Evolutionary conservation across 2,888 invertebrate genomes (phyloP).

Genomic region (Conchocele bisecta): DNA sequence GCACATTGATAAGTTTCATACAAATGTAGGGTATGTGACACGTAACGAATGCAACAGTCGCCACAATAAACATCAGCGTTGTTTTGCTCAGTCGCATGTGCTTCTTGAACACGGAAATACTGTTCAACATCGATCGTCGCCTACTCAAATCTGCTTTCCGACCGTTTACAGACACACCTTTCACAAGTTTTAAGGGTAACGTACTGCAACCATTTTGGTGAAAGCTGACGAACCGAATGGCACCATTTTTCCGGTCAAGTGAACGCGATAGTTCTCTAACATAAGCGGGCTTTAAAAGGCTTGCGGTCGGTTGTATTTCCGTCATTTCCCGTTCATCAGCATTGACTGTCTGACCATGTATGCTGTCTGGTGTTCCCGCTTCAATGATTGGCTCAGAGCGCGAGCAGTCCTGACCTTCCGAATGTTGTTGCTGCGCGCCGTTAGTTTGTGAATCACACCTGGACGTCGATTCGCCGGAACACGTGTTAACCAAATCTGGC

Average conservation of each 20-base stretch:
- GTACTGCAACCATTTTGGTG: slow-evolving; percentile 41
- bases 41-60: slow-evolving; percentile 46
- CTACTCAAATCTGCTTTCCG: too few species aligned
- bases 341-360: neutral
- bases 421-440: too few species aligned
- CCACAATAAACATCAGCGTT: slow-evolving; percentile 55
- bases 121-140: too few species aligned
- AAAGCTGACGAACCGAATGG: slow-evolving; percentile 9
- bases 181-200: too few species aligned
- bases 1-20: slow-evolving; percentile 22
- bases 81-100: slow-evolving; percentile 47
- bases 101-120: slow-evolving; percentile 19
- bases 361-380: too few species aligned
- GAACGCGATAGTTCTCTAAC: slow-evolving; percentile 49
- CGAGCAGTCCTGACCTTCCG: too few species aligned
- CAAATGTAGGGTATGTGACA: slow-evolving; percentile 51
- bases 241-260: slow-evolving; percentile 32
- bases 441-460: slow-evolving; percentile 1
- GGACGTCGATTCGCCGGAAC: slow-evolving; percentile 21
- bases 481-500: neutral
- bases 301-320: neutral
- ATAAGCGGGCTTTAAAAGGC: slow-evolving; percentile 21
- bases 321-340: neutral
- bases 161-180: too few species aligned
- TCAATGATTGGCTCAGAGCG: too few species aligned